Percentiles rank a stretch among this genome's conserved stretches.
phyloP scores from a whole-genome alignment of 2,888 invertebrate species.

The Hirudinaria manillensis region DNA sequence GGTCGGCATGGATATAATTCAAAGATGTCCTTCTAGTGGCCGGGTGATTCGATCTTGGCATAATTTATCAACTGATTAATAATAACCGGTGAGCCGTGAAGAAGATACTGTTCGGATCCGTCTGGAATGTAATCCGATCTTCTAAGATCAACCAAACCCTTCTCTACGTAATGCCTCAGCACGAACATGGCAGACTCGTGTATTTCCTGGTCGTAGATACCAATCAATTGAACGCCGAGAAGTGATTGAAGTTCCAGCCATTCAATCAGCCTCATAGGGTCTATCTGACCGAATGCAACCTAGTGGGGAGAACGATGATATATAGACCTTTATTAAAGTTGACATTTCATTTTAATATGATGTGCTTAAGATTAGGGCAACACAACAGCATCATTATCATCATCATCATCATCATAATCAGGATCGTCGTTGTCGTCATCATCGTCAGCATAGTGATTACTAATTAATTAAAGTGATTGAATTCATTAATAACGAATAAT shows the following conservation, averaged over 20 bases:
- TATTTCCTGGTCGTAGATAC: slow-evolving; percentile 33
- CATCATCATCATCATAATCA: neutral
- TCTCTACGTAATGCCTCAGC: slow-evolving; percentile 28
- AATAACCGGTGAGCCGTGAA: slow-evolving; percentile 23
- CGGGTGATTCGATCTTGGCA: no score
- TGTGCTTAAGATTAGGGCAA: no score
- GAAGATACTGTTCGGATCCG: slow-evolving; percentile 24
- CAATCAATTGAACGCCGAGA: slow-evolving; percentile 32
- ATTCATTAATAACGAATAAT: no score
- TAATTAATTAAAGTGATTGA: no score
- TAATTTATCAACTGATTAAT: neutral
- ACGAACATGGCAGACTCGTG: slow-evolving; percentile 10
- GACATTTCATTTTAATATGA: no score
- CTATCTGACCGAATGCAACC: slow-evolving; percentile 31
- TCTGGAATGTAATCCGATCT: slow-evolving; percentile 20
- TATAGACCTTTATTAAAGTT: no score
- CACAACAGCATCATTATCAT: no score
- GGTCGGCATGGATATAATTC: neutral
- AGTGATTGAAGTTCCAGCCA: slow-evolving; percentile 35
- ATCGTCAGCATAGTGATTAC: no score
- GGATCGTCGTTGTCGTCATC: no score
- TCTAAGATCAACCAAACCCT: slow-evolving; percentile 31
- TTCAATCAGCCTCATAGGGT: slow-evolving; percentile 28
- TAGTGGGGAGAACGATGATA: neutral
- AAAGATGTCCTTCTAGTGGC: no score